phyloP scores from a whole-genome alignment of 2,797 vertebrate genomes.

The Fistularia commersonii region DNA sequence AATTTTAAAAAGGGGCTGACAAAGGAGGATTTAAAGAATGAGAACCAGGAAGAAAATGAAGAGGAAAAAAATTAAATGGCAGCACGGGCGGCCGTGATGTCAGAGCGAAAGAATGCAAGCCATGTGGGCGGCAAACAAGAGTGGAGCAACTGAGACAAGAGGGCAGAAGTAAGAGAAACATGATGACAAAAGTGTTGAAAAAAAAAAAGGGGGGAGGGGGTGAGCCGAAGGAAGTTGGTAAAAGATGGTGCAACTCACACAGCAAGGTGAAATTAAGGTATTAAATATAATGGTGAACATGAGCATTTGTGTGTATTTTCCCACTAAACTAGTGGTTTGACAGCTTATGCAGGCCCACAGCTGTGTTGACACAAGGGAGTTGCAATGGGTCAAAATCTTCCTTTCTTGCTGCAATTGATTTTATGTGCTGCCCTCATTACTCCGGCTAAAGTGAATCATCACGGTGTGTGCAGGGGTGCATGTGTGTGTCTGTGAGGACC shows the following conservation, averaged over 20 bases:
- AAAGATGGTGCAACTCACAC: constrained; percentile 36
- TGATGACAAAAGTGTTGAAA: constrained; percentile 10
- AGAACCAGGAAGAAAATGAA: constrained; percentile 10
- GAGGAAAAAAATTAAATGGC: constrained; percentile 28
- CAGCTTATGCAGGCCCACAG: constrained; percentile 8
- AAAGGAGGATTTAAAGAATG: not conserved
- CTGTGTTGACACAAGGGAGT: constrained; percentile 26
- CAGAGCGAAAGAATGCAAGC: constrained; percentile 67
- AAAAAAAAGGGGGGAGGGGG: constrained; percentile 7
- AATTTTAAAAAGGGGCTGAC: not conserved
- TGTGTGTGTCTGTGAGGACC: constrained; percentile 2
- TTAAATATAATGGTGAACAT: too few relatives aligned
- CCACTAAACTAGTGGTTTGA: constrained; percentile 9
- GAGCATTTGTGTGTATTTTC: not conserved
- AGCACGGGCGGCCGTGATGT: constrained; percentile 58
- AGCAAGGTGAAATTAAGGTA: constrained; percentile 5
- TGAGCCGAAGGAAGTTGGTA: constrained; percentile 31
- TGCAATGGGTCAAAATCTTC: constrained; percentile 20
- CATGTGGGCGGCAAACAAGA: constrained; percentile 61
- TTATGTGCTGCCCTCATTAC: constrained; percentile 4
- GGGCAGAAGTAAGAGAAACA: constrained; percentile 7
- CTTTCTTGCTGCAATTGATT: constrained; percentile 7
- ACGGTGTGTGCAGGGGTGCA: constrained; percentile 1
- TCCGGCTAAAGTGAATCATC: constrained; percentile 39
- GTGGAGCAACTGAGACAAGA: constrained; percentile 25